These are phyloP conservation scores for Pelmatolapia mariae DNA, from an alignment of 2,113 vertebrate genomes.

Conservation along the genomic window DNA sequence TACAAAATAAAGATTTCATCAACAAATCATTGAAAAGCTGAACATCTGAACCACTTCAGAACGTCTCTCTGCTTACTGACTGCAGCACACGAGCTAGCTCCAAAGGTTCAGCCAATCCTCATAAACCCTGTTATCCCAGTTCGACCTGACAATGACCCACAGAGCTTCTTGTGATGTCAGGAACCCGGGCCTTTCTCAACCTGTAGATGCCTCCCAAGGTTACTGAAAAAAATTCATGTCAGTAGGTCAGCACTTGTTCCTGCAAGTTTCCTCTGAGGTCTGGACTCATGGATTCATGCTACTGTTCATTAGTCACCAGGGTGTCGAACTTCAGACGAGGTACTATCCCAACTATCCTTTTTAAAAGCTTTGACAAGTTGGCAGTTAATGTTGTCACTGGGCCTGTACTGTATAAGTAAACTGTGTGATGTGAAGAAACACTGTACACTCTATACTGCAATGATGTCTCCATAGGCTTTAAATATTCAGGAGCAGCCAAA, in stretches of 20 bases:
- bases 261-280: background rate
- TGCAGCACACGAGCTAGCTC: background rate
- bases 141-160: background rate
- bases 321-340: background rate
- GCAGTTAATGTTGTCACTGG: background rate
- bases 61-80: background rate
- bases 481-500: background rate
- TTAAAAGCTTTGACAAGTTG: background rate
- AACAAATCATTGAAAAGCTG: background rate
- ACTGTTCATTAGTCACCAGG: background rate
- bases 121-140: background rate
- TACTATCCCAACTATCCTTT: background rate
- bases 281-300: background rate
- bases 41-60: background rate
- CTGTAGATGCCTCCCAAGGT: background rate
- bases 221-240: background rate
- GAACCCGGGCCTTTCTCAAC: background rate
- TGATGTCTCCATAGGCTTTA: background rate
- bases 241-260: background rate
- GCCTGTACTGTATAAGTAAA: background rate
- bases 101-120: background rate
- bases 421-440: background rate
- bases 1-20: background rate
- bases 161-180: background rate
- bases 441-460: background rate